A percentile compares a stretch with the other conserved stretches of the same genome.
These are phyloP conservation scores for Troides aeacus DNA, from an alignment of 2,888 invertebrate species.

Conservation along the genomic window DNA sequence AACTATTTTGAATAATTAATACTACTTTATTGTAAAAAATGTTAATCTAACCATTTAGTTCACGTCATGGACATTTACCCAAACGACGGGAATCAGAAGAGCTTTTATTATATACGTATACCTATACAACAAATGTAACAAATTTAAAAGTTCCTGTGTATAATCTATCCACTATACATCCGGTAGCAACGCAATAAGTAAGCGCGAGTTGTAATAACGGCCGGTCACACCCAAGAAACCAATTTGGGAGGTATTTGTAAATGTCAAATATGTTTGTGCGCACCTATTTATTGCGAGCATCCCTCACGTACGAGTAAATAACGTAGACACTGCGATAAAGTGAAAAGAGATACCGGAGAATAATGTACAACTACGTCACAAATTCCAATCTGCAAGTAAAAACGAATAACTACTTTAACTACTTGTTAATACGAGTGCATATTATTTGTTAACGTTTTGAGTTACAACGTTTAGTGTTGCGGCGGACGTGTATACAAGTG, in stretches of 20 bases:
- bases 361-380: constrained; percentile 56
- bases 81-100: no score
- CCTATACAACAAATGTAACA: not conserved
- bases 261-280: constrained; percentile 78
- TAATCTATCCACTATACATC: constrained; percentile 46
- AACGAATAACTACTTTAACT: constrained; percentile 49
- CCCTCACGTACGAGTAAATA: constrained; percentile 79
- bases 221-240: constrained; percentile 74
- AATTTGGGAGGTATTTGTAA: constrained; percentile 77
- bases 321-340: constrained; percentile 77
- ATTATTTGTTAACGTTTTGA: constrained; percentile 40
- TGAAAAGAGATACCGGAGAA: constrained; percentile 76
- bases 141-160: not conserved
- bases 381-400: constrained; percentile 40
- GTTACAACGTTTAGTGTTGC: constrained; percentile 53
- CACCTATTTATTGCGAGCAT: constrained; percentile 78
- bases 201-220: constrained; percentile 72
- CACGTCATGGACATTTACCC: no score
- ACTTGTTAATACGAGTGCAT: constrained; percentile 49
- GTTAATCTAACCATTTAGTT: not conserved
- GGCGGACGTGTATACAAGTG: constrained; percentile 68
- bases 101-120: not conserved
- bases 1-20: not conserved
- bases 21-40: not conserved
- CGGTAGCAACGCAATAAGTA: constrained; percentile 66